Evolutionary conservation across 2,888 invertebrate genomes (phyloP), one percentile per base, ranked within the genome.

Genomic region (Megalurothrips usitatus): DNA sequence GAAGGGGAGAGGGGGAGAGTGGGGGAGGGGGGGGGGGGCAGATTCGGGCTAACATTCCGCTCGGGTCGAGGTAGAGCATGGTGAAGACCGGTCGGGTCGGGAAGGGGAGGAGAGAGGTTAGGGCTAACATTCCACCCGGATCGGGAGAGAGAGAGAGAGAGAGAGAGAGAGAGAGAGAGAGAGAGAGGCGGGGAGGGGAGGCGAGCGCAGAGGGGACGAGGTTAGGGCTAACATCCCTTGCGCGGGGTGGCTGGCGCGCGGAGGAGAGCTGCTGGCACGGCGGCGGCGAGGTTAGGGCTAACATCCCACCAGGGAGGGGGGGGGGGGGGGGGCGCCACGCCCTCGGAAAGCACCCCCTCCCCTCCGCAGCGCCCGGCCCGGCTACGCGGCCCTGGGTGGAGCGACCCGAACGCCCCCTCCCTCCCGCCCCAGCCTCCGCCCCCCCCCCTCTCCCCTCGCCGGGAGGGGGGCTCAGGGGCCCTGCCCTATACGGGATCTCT

Each of bases 381-480:
- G 23, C 68, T 12, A 26, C n/a, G 58, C 58, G 58, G 58, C 19
- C n/a, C 58, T 58, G 58, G 58, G 58, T 58, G 58, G 58, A 75
- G 68, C 26, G 19, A 17, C 34, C 28, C 79, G 34, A 79, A 48
- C 63, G 78, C 68, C 80, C 81, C 81, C 14, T 28, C 68, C 28
- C 48, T 80, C 75, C 14, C 28, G 34, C 79, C 79, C 82, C 47
- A 9, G 9, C 49, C 49, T 49, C 58, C 58, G 6, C 58, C 17
- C 14, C 6, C 1, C 23, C 68, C 68, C 68, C 68, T 10, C 9
- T 19, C 58, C 52, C 58, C 19, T 48, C 78, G 58, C 68, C 79
- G 52, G 48, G 52, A 78, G 78, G 49, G 81, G 79, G 63, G 10
- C 68, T 75, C 68, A n/a, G 58, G 58, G 58, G 58, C 58, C 58